Percentiles rank a stretch among this genome's conserved stretches.
phyloP scores from a whole-genome alignment of 1,140 invertebrate genomes.

The Limonius californicus region DNA sequence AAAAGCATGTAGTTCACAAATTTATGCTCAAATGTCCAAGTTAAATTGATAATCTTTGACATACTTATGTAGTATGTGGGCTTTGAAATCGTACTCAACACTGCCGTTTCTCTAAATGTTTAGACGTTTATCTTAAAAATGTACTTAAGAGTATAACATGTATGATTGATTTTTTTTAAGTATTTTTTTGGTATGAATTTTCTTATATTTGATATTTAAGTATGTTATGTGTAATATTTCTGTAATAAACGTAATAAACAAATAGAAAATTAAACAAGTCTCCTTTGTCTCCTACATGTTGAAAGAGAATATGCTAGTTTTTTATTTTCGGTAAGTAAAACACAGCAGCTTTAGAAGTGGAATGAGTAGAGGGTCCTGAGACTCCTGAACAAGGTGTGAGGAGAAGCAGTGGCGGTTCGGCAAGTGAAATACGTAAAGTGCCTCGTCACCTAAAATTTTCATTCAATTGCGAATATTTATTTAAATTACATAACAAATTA shows the following conservation, averaged over 20 bases:
- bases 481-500: no score
- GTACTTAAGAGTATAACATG: neutral
- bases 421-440: no score
- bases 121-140: constrained; percentile 5
- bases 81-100: constrained; percentile 40
- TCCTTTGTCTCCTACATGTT: no score
- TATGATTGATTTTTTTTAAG: constrained; percentile 5
- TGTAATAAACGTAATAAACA: constrained; percentile 29
- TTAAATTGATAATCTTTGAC: constrained; percentile 27
- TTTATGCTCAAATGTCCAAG: constrained; percentile 39
- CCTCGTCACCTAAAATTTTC: no score
- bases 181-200: constrained; percentile 24
- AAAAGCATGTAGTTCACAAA: constrained; percentile 32
- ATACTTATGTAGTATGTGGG: constrained; percentile 34
- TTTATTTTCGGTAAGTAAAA: no score
- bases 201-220: constrained; percentile 39
- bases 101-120: constrained; percentile 41
- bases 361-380: no score
- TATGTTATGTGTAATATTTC: constrained; percentile 32
- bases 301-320: no score
- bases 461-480: no score
- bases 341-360: no score
- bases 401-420: no score
- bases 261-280: constrained; percentile 7
- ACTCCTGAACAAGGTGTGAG: no score